Conservation (phyloP, 2,797 vertebrate genomes). For the Agapornis canus region DNA sequence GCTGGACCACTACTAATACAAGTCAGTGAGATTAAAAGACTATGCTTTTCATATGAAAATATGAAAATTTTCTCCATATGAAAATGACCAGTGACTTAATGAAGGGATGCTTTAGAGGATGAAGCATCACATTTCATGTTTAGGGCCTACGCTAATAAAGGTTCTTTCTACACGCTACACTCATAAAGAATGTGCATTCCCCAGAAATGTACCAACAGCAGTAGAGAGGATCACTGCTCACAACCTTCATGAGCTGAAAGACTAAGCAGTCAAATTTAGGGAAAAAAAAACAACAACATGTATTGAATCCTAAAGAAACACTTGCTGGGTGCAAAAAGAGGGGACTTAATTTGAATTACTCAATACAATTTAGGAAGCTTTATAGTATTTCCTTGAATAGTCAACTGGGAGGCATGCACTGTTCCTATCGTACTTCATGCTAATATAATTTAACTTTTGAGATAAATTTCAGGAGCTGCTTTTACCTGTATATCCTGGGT, state of each 20-base stretch:
- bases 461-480: neutral
- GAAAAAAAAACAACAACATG: neutral
- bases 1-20: neutral
- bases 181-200: neutral
- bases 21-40: neutral
- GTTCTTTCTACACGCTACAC: neutral
- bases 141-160: neutral
- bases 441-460: neutral
- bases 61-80: neutral
- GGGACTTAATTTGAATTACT: neutral
- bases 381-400: neutral
- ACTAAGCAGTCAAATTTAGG: neutral
- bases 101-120: neutral
- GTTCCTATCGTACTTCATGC: neutral
- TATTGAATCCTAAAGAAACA: neutral
- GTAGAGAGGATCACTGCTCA: neutral
- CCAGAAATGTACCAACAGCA: neutral
- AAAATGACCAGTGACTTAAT: neutral
- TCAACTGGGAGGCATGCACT: neutral
- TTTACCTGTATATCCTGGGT: neutral
- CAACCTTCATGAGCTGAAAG: neutral
- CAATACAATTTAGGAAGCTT: neutral
- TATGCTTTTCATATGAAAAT: neutral
- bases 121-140: neutral
- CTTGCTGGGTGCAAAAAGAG: neutral